These are phyloP conservation scores for Heliconius melpomene DNA, from an alignment of 1,140 invertebrate species.

Conservation along the genomic window DNA sequence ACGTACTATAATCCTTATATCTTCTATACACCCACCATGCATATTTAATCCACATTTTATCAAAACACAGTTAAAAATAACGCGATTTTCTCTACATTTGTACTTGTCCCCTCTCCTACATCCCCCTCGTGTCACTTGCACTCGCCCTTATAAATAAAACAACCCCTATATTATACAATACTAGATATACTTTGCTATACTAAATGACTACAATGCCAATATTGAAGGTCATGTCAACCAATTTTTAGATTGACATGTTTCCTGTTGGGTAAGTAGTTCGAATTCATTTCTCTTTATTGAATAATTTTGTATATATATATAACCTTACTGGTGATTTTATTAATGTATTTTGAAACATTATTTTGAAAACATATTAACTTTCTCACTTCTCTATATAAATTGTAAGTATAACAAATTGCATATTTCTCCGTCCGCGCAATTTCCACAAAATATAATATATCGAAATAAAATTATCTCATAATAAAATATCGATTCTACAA, in stretches of 20 bases:
- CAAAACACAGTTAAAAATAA: background rate
- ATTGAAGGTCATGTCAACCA: conserved; percentile 27
- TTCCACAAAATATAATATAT: too few species aligned
- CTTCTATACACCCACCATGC: background rate
- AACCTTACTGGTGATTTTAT: background rate
- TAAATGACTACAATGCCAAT: conserved; percentile 13
- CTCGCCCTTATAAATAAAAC: conserved; percentile 51
- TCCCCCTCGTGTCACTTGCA: conserved; percentile 43
- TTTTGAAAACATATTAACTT: too few species aligned
- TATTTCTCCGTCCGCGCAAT: too few species aligned
- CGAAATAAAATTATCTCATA: too few species aligned
- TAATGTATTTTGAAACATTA: too few species aligned
- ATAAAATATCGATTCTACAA: too few species aligned
- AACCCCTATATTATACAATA: conserved; percentile 29
- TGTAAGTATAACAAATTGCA: too few species aligned
- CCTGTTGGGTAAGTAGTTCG: background rate
- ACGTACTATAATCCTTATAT: background rate
- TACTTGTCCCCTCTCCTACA: conserved; percentile 24
- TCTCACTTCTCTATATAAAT: too few species aligned
- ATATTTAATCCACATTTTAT: background rate
- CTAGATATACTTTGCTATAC: conserved; percentile 18
- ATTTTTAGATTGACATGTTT: background rate
- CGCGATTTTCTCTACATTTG: background rate
- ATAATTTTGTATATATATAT: background rate
- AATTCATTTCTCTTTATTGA: background rate